Base-by-base conservation (phyloP, 2,113 vertebrate species). In the Heterotilapia buettikoferi region DNA sequence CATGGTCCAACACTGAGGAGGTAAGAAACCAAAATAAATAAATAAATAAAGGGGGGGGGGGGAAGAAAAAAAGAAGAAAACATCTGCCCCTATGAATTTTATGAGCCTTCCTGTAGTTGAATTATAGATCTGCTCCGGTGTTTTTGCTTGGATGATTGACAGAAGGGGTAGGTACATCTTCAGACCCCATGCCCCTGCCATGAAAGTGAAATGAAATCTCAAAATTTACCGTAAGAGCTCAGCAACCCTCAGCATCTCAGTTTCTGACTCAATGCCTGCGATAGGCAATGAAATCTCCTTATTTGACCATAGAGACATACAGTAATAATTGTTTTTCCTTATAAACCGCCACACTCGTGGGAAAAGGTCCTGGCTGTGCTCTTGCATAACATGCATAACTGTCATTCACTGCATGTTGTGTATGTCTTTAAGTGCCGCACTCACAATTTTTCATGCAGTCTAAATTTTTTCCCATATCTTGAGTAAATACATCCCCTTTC, bases 61-160 rank as follows among this genome's bases (percentile, higher is more conserved):
- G 50, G 50, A 5, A 3, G 1, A 4, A 6, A 33, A 33, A 33
- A 9, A 18, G 16, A 86, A 86, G 85, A 91, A 90, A 91, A 93
- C 83, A 93, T 86, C 19, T 57, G 82, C 88, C 86, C 91, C 89
- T 94, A 93, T 96, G 93, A 95, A 95, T 94, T 96, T 93, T 96
- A 95, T 93, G 94, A 95, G 94, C 92, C 95, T 86, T 90, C 89
- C 63, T 94, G 92, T 92, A 92, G 92, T 87, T 96, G 93, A 96
- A 96, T 96, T 96, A 96, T 96, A 96, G 94, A 96, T 94, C 73
- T 89, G 73, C 93, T 92, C 88, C 63, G 78, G 93, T 92, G 92
- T 92, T 93, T 92, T 94, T 92, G 93, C 85, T 92, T 80, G 93
- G 89, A 91, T 96, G 95, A 96, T 93, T 96, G 96, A 96, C 95